Base-by-base conservation (phyloP, 2,888 invertebrate species). In the Thereva unica region DNA sequence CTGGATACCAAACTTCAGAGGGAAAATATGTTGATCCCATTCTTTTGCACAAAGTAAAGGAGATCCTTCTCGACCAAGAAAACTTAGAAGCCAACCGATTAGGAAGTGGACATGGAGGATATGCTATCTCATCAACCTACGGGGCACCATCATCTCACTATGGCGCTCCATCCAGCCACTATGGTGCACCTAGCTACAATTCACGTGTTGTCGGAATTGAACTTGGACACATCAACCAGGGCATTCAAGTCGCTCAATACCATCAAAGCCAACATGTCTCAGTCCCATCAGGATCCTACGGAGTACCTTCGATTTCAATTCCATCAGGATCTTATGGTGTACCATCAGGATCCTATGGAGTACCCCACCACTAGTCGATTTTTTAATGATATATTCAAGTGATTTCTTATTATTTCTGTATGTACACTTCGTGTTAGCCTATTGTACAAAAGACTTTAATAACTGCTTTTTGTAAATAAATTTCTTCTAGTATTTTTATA, bases 201-300 rank as follows among this genome's bases (percentile, higher is more conserved):
- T 83, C 85, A 72, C 86, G 88, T 74, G 90, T 91, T 66, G 89
- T 90, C 72, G 91, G 90, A 68, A 87, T 91, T 80, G 87, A 89
- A 80, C 87, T 91, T 69, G 91, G 90, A 73, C 90, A 89, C 69
- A 88, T 91, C 78, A 88, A 88, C 76, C 90, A 89, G 74, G 90
- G 89, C 72, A 88, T 91, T 82, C 90, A 91, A 78, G 90, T 91
- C 71, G 91, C 91, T 42, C 90, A 91, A 75, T 91, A 86, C 85
- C 85, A 89, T 75, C 90, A 90, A 82, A 75, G 82, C 68, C 80
- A 81, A 77, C 82, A 84, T 74, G 84, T 84, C 66, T 70, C 82
- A 73, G 77, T 79, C 65, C 79, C 81, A 54, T 75, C 71, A 63
- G 82, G 86, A 78, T 85, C 85, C 79, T 89, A 88, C 82, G 87